These are phyloP conservation scores for Pyrgilauda ruficollis DNA, from an alignment of 2,113 vertebrate species.

Conservation along the genomic window DNA sequence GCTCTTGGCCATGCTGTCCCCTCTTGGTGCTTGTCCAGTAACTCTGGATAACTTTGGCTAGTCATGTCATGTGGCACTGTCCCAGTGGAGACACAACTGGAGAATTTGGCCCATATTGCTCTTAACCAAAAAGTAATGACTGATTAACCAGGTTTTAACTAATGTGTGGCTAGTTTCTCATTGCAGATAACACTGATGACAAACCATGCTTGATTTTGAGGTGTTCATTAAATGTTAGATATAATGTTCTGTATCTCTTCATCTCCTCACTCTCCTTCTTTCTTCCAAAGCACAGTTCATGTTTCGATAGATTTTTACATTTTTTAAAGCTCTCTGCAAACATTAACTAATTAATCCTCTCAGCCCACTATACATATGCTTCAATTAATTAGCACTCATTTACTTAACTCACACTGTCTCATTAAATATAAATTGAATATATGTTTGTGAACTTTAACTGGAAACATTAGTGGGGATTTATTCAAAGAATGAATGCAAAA, in stretches of 20 bases:
- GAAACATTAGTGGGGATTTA: conserved; percentile 51
- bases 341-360: conserved; percentile 39
- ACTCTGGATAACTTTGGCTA: not conserved
- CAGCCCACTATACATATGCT: conserved; percentile 29
- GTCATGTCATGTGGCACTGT: accelerated
- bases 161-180: not conserved
- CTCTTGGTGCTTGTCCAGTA: not conserved
- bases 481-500: conserved; percentile 46
- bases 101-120: not conserved
- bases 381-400: conserved; percentile 58
- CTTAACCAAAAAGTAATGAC: not conserved
- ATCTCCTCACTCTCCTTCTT: not conserved
- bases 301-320: not conserved
- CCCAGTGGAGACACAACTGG: not conserved
- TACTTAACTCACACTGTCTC: conserved; percentile 48
- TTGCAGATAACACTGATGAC: not conserved
- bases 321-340: conserved; percentile 26
- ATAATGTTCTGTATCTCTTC: not conserved
- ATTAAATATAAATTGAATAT: conserved; percentile 69
- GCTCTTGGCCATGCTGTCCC: not conserved
- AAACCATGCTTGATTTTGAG: not conserved
- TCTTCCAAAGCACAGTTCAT: not conserved
- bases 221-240: not conserved
- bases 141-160: not conserved
- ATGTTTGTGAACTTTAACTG: conserved; percentile 57